Evolutionary conservation across 2,113 vertebrate species (phyloP).

Genomic region (Chrysemys picta): DNA sequence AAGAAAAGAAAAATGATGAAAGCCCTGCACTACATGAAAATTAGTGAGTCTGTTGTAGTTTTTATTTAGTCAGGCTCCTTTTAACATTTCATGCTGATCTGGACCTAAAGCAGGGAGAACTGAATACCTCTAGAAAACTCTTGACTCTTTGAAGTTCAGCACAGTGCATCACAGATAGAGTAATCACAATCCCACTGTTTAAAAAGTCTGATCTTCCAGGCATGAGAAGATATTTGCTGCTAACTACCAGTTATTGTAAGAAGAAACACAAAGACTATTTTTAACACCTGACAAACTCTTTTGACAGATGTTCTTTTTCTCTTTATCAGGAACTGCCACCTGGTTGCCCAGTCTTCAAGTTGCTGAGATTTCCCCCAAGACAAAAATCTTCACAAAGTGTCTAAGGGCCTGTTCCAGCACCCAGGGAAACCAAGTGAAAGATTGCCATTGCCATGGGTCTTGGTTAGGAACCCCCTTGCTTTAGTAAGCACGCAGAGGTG

Average conservation of each 20-base stretch:
- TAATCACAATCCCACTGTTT: background rate
- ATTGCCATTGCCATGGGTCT: background rate
- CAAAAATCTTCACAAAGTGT: background rate
- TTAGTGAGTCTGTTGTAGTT: background rate
- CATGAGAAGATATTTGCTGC: background rate
- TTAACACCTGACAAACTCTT: background rate
- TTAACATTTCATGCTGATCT: background rate
- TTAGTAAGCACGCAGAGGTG: background rate
- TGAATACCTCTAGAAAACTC: background rate
- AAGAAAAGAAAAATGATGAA: background rate
- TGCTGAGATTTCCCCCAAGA: background rate
- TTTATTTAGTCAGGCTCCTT: background rate
- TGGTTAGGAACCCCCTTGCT: background rate
- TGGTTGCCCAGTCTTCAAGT: background rate
- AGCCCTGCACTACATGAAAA: background rate
- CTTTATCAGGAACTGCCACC: background rate
- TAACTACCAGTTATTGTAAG: background rate
- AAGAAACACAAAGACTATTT: background rate
- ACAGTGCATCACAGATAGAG: background rate
- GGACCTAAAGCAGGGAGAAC: background rate
- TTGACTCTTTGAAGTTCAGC: background rate
- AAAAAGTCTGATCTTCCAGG: accelerated
- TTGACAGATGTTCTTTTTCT: background rate
- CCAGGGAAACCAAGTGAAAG: background rate
- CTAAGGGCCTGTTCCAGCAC: background rate